A percentile compares a stretch with the other conserved stretches of the same genome.
phyloP scores from a whole-genome alignment of 2,888 invertebrate genomes.

The Acheta domesticus region DNA sequence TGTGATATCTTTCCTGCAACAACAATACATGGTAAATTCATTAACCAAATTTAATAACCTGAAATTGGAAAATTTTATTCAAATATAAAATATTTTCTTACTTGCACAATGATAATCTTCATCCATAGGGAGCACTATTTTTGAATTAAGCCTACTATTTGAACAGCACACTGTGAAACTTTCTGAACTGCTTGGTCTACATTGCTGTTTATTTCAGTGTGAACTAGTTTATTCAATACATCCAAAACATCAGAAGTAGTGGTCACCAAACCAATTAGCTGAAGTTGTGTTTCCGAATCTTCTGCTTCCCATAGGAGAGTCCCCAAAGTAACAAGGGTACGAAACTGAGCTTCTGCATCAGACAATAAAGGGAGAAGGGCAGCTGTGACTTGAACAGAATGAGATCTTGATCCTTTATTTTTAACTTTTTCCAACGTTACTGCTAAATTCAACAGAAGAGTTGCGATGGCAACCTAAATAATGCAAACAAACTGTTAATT shows the following conservation, averaged over 20 bases:
- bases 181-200: slow-evolving; percentile 25
- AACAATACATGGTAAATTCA: too few species aligned
- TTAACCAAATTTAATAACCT: too few species aligned
- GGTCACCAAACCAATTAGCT: slow-evolving; percentile 27
- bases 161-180: slow-evolving; percentile 34
- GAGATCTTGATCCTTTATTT: slow-evolving; percentile 52
- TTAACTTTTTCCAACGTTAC: slow-evolving; percentile 58
- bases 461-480: slow-evolving; percentile 69
- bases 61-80: too few species aligned
- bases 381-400: slow-evolving; percentile 55
- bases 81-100: too few species aligned
- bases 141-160: slow-evolving; percentile 33
- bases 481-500: not conserved
- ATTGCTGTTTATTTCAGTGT: not conserved
- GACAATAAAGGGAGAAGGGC: slow-evolving; percentile 55
- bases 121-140: not conserved
- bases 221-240: slow-evolving; percentile 25
- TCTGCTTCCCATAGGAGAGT: slow-evolving; percentile 57
- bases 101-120: too few species aligned
- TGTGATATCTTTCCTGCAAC: too few species aligned
- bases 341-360: slow-evolving; percentile 72
- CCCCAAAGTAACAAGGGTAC: slow-evolving; percentile 73
- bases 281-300: slow-evolving; percentile 21
- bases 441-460: slow-evolving; percentile 68
- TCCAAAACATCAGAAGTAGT: slow-evolving; percentile 18